phyloP scores from a whole-genome alignment of 2,113 vertebrate species.

The Gobius niger region DNA sequence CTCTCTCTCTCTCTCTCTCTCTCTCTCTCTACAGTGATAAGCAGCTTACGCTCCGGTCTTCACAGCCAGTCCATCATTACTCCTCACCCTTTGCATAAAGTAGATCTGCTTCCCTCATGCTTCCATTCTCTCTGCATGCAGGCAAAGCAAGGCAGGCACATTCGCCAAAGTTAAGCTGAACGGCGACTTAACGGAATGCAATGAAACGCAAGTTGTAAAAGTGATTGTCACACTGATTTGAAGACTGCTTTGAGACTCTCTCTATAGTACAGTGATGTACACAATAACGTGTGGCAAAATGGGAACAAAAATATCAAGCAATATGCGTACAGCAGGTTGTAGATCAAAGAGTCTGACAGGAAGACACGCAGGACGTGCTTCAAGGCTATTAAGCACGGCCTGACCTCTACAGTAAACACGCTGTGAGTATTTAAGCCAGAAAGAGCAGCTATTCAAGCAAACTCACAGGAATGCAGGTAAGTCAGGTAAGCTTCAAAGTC shows the following conservation, averaged over 20 bases:
- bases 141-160: conserved; percentile 1
- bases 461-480: conserved; percentile 31
- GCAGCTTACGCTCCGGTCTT: conserved; percentile 59
- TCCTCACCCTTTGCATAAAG: conserved; percentile 21
- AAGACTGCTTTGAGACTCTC: conserved; percentile 1
- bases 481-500: conserved; percentile 14
- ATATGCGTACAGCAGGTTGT: background rate
- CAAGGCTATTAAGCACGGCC: background rate
- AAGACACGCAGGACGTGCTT: background rate
- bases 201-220: background rate
- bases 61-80: conserved; percentile 59
- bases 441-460: conserved; percentile 4
- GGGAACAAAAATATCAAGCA: background rate
- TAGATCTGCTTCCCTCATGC: conserved; percentile 21
- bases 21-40: conserved; percentile 61
- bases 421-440: conserved; percentile 9
- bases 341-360: background rate
- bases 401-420: background rate
- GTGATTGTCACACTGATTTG: conserved; percentile 14
- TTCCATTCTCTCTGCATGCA: conserved; percentile 25
- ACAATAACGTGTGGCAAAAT: too few species aligned
- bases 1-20: conserved; percentile 5
- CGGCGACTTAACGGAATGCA: conserved; percentile 5
- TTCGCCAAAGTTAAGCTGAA: conserved; percentile 19
- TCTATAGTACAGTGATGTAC: background rate